These are phyloP conservation scores for Bambusicola thoracicus DNA, from an alignment of 2,113 vertebrate species.

Conservation along the genomic window DNA sequence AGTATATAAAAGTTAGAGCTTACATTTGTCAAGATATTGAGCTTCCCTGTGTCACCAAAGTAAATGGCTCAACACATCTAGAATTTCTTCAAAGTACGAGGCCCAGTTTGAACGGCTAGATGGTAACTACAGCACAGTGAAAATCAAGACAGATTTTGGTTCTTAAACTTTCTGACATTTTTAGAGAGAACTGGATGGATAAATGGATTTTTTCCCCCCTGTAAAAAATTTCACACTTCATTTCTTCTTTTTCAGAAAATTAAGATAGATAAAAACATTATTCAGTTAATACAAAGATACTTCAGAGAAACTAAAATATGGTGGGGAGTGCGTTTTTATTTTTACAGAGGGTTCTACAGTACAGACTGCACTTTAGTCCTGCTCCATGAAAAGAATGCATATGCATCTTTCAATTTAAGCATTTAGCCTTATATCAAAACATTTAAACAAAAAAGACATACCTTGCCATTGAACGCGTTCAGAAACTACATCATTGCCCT, in stretches of 20 bases:
- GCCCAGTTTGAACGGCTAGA: background rate
- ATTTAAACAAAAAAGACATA: background rate
- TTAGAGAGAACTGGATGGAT: background rate
- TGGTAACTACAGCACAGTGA: background rate
- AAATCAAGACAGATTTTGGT: background rate
- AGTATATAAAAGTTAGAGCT: background rate
- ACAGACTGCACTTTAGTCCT: background rate
- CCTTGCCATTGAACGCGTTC: background rate
- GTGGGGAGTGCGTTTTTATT: background rate
- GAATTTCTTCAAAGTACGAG: background rate
- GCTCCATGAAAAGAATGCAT: rapidly evolving
- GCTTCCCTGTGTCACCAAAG: constrained; percentile 19
- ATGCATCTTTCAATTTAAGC: background rate
- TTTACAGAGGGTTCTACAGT: background rate
- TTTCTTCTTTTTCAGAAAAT: background rate
- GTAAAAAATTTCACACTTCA: background rate
- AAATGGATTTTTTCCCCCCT: too few relatives aligned
- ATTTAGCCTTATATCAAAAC: background rate
- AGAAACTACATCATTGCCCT: rapidly evolving
- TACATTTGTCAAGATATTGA: background rate
- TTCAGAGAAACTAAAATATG: background rate
- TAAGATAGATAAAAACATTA: background rate
- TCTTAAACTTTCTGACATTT: background rate
- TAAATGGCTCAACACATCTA: background rate
- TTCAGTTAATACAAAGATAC: background rate